Evolutionary conservation across 1,140 invertebrate species (phyloP).

Genomic region (Drosophila parabipectinata): DNA sequence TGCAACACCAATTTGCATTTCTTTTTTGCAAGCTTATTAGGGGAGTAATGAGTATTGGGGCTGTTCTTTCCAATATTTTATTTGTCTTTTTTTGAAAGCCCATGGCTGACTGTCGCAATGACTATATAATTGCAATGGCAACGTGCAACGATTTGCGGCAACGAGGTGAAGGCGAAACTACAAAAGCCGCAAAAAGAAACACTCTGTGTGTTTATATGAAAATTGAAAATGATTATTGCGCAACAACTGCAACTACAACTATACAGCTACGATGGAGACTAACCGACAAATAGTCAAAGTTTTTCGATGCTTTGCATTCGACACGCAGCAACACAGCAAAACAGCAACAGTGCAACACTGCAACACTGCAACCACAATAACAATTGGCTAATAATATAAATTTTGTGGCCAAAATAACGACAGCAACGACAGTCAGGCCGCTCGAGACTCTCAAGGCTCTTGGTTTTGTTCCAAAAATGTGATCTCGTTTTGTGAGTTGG

Average conservation of each 20-base stretch:
- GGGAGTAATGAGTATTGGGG: constrained; percentile 68
- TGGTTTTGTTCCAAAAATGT: constrained; percentile 44
- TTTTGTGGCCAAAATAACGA: constrained; percentile 63
- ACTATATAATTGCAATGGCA: constrained; percentile 62
- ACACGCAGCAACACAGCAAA: constrained; percentile 62
- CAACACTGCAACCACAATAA: constrained; percentile 51
- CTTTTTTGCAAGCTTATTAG: constrained; percentile 60
- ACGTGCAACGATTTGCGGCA: constrained; percentile 79
- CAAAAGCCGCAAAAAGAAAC: constrained; percentile 42
- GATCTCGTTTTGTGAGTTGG: constrained; percentile 49
- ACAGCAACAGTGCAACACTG: constrained; percentile 34
- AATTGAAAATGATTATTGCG: constrained; percentile 81
- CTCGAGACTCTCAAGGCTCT: constrained; percentile 49
- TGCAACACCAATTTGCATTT: constrained; percentile 2
- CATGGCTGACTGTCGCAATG: constrained; percentile 29
- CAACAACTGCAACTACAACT: constrained; percentile 38
- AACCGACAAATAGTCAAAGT: constrained; percentile 68
- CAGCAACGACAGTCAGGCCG: constrained; percentile 18
- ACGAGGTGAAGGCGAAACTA: constrained; percentile 74
- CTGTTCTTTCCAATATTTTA: constrained; percentile 61
- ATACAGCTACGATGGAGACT: constrained; percentile 24
- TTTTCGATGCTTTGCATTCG: constrained; percentile 75
- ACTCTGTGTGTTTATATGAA: constrained; percentile 72
- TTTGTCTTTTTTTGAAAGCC: constrained; percentile 53
- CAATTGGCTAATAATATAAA: constrained; percentile 80